Base-by-base conservation (phyloP, 2,888 invertebrate species). In the Drosophila imparisetae region DNA sequence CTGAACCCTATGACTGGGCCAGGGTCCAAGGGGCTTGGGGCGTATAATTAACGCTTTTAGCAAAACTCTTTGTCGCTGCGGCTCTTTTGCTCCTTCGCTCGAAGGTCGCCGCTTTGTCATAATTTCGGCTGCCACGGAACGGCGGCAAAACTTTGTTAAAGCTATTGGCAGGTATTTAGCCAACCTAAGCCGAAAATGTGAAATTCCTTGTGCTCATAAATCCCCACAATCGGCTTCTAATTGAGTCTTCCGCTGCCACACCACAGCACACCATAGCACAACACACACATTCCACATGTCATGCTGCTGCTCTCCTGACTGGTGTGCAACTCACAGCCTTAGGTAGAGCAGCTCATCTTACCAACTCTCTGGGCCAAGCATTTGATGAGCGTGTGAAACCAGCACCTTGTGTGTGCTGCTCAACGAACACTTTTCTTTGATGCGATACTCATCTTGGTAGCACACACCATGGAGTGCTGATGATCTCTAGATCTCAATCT, bases 41-140 rank as follows among this genome's bases (percentile, higher is more conserved):
- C 77, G 83, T 79, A 84, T 92, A 91, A 92, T 91, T 91, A 91
- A 91, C 91, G 91, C 91, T 91, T 92, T 91, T 92, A 90, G 87
- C 89, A 82, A 81, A 87, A 83, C 84, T 87, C 83, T 83, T 81
- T 81, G 72, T 80, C 78, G 76, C 72, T 70, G 82, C 75, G 67
- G 64, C 70, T 87, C 86, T 72, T 87, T 85, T 85, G 86, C 86
- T 87, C 82, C 59, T 55, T 50, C 11, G 27, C 38, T 53, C 64
- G 90, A 90, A 91, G 88, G 90, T 83, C 87, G 86, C 27, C 64
- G 73, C 73, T 86, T 91, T 87, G 81, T 86, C 81, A 81, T 83
- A 82, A 78, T 68, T 86, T 80, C 65, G 45, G 74, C 57, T 50
- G 50, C 52, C 60, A 54, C 11, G 45, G 11, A 42, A 21, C 60